Evolutionary conservation across 1,140 invertebrate genomes (phyloP).

Genomic region (Hesperophylax magnus): DNA sequence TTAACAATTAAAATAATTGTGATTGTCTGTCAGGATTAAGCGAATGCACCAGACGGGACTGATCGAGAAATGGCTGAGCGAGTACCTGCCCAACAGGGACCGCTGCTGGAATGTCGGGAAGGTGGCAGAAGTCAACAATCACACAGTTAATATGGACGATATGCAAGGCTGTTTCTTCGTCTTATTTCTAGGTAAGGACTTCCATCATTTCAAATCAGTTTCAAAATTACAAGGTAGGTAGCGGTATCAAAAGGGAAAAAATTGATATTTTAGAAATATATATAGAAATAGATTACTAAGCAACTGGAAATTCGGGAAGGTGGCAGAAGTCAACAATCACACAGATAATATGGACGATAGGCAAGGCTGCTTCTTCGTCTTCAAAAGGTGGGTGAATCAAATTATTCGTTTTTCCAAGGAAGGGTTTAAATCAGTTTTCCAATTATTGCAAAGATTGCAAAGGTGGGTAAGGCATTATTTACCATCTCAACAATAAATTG

Average conservation of each 20-base stretch:
- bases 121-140: conserved; percentile 80
- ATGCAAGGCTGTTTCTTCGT: conserved; percentile 94
- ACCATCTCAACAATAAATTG: too few species aligned
- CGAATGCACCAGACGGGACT: conserved; percentile 88
- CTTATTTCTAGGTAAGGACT: conserved; percentile 77
- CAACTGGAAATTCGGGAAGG: conserved; percentile 73
- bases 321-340: conserved; percentile 82
- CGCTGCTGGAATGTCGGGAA: conserved; percentile 79
- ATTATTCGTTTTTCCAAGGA: too few species aligned
- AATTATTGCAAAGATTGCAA: too few species aligned
- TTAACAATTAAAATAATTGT: too few species aligned
- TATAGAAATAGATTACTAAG: too few species aligned
- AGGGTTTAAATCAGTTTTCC: too few species aligned
- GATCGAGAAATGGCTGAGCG: conserved; percentile 85
- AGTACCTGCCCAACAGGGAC: conserved; percentile 84
- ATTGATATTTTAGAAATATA: too few species aligned
- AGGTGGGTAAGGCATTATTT: too few species aligned
- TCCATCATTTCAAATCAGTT: not conserved
- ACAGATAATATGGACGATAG: conserved; percentile 90
- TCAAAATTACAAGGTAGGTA: not conserved
- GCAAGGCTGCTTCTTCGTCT: conserved; percentile 90
- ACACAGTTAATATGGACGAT: conserved; percentile 88
- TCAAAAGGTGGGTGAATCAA: too few species aligned
- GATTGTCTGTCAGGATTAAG: conserved; percentile 72
- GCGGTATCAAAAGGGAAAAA: not conserved